phyloP scores from a whole-genome alignment of 2,797 vertebrate genomes.

The Danio tinwini region DNA sequence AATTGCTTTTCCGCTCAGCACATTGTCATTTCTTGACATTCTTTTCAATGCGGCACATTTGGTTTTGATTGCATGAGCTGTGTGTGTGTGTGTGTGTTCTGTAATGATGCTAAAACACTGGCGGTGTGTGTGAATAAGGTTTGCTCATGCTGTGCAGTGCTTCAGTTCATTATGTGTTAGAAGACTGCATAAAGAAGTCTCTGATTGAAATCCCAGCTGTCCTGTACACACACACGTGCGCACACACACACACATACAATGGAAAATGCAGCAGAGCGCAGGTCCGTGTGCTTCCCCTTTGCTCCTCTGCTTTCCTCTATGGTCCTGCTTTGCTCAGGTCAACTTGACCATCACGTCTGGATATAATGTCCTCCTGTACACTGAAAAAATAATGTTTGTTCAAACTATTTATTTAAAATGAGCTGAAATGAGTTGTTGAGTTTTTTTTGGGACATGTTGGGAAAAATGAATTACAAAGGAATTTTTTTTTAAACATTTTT shows the following conservation, averaged over 20 bases:
- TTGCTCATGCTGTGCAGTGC: constrained; percentile 72
- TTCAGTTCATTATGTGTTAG: constrained; percentile 77
- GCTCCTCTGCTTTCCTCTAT: constrained; percentile 27
- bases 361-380: constrained; percentile 21
- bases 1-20: constrained; percentile 55
- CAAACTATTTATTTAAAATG: no score
- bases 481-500: no score
- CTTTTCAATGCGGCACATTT: constrained; percentile 55
- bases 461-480: no score
- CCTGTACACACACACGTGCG: constrained; percentile 47
- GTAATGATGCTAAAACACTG: constrained; percentile 49
- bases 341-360: constrained; percentile 26
- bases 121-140: constrained; percentile 66
- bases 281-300: constrained; percentile 25
- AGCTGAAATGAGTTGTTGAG: no score
- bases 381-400: no score
- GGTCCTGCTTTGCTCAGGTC: constrained; percentile 24
- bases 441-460: no score
- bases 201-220: constrained; percentile 80
- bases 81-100: constrained; percentile 43
- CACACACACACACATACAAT: constrained; percentile 39
- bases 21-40: constrained; percentile 44
- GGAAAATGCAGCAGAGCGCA: constrained; percentile 52
- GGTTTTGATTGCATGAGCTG: constrained; percentile 40
- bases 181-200: constrained; percentile 76